These are phyloP conservation scores for Oryzias melastigma DNA, from an alignment of 2,113 vertebrate genomes.

Conservation along the genomic window DNA sequence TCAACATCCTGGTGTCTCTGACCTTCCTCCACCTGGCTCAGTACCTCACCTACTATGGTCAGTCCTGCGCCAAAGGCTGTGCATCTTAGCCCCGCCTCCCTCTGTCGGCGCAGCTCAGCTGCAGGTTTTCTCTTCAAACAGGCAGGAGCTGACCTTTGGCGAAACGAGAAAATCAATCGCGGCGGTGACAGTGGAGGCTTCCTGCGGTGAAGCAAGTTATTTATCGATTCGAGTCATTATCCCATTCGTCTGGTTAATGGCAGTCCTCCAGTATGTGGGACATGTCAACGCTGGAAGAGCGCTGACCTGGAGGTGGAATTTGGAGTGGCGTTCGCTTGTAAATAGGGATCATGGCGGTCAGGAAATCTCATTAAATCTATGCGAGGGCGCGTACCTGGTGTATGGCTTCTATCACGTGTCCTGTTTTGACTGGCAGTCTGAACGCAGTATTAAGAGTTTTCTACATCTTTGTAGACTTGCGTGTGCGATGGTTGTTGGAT, in stretches of 20 bases:
- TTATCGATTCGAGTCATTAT: constrained; percentile 7
- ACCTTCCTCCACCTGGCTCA: constrained; percentile 95
- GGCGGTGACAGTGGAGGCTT: constrained; percentile 9
- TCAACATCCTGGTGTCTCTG: constrained; percentile 92
- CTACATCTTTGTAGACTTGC: not conserved
- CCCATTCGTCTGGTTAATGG: constrained; percentile 2
- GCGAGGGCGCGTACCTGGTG: not conserved
- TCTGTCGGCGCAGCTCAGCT: constrained; percentile 28
- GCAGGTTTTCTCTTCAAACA: constrained; percentile 45
- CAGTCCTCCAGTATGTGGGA: not conserved
- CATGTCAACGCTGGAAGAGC: not conserved
- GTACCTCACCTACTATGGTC: constrained; percentile 95
- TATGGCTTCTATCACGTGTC: constrained; percentile 1
- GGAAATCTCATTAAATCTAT: constrained; percentile 41
- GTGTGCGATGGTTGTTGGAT: constrained; percentile 7
- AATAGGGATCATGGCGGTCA: constrained; percentile 1
- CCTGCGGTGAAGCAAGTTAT: constrained; percentile 25
- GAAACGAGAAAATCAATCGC: constrained; percentile 21
- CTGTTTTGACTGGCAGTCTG: not conserved
- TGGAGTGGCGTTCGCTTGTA: not conserved
- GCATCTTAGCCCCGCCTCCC: not conserved
- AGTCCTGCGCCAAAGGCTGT: constrained; percentile 10
- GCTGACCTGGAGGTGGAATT: constrained; percentile 7
- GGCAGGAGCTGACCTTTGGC: constrained; percentile 56
- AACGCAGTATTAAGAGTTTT: constrained; percentile 7